Evolutionary conservation across 2,888 invertebrate genomes (phyloP).

Genomic region (Augochlorella aurata): DNA sequence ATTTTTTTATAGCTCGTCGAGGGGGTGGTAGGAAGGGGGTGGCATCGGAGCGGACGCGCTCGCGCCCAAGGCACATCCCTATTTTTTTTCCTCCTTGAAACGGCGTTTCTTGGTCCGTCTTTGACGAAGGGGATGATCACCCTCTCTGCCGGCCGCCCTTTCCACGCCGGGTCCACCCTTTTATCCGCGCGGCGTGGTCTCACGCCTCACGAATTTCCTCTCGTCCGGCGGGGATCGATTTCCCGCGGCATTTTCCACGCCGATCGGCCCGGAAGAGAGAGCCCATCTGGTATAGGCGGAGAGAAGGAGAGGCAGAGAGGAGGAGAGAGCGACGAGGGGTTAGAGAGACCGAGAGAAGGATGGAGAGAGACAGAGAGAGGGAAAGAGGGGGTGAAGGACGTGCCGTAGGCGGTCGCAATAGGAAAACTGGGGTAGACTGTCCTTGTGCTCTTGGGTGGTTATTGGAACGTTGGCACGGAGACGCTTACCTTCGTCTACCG

Average conservation of each 20-base stretch:
- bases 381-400: slow-evolving; percentile 66
- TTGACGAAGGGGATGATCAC: slow-evolving; percentile 61
- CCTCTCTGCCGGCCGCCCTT: slow-evolving; percentile 47
- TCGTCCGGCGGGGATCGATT: slow-evolving; percentile 66
- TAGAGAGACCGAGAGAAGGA: slow-evolving; percentile 61
- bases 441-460: slow-evolving; percentile 80
- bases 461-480: slow-evolving; percentile 81
- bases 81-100: slow-evolving; percentile 52
- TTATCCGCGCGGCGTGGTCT: slow-evolving; percentile 64
- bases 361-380: slow-evolving; percentile 44
- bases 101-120: slow-evolving; percentile 62
- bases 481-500: slow-evolving; percentile 75
- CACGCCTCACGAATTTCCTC: slow-evolving; percentile 70
- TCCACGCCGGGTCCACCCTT: slow-evolving; percentile 61
- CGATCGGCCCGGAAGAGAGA: slow-evolving; percentile 77
- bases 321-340: slow-evolving; percentile 34
- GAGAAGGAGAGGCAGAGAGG: slow-evolving; percentile 25
- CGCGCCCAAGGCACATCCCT: neutral
- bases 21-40: slow-evolving; percentile 8
- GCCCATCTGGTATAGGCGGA: slow-evolving; percentile 24
- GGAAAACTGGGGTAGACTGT: slow-evolving; percentile 81
- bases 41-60: slow-evolving; percentile 6
- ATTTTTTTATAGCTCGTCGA: slow-evolving; percentile 35
- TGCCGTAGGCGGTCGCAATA: slow-evolving; percentile 77
- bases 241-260: slow-evolving; percentile 74